These are phyloP conservation scores for Nebria salina DNA, from an alignment of 2,888 invertebrate genomes.

Conservation along the genomic window DNA sequence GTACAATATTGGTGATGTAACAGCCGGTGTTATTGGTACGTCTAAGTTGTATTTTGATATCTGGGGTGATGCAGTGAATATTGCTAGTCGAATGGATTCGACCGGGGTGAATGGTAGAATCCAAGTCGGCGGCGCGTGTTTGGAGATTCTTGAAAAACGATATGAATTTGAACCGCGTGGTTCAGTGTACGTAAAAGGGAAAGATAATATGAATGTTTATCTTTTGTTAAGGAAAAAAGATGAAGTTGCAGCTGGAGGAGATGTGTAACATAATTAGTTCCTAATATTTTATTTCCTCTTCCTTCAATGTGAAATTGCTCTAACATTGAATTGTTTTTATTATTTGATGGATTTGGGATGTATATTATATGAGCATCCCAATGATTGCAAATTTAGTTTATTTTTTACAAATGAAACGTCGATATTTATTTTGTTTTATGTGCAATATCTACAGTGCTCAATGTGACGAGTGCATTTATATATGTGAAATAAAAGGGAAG, in stretches of 20 bases:
- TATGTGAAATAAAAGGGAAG: slow-evolving; percentile 24
- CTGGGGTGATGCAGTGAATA: slow-evolving; percentile 99
- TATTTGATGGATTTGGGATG: slow-evolving; percentile 4
- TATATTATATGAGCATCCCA: slow-evolving; percentile 8
- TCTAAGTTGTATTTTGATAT: slow-evolving; percentile 97
- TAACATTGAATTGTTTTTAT: slow-evolving; percentile 30
- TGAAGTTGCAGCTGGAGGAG: slow-evolving; percentile 19
- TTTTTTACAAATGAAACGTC: not conserved
- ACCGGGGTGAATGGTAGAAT: slow-evolving; percentile 89
- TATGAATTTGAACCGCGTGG: slow-evolving; percentile 94
- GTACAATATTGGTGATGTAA: slow-evolving; percentile 94
- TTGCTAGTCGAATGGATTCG: slow-evolving; percentile 96
- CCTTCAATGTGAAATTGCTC: slow-evolving; percentile 38
- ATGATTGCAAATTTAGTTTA: not conserved
- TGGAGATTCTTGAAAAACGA: slow-evolving; percentile 73
- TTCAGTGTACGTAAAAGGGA: slow-evolving; percentile 95
- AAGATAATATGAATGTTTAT: slow-evolving; percentile 94
- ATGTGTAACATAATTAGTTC: slow-evolving; percentile 30
- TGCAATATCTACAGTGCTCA: not conserved
- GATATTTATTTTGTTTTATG: not conserved
- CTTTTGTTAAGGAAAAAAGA: slow-evolving; percentile 70
- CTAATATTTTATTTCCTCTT: slow-evolving; percentile 41
- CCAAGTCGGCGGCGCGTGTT: slow-evolving; percentile 82
- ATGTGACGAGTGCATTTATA: not conserved
- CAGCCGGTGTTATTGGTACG: slow-evolving; percentile 96